Evolutionary conservation across 2,113 vertebrate species (phyloP).

Genomic region (Poecile atricapillus): DNA sequence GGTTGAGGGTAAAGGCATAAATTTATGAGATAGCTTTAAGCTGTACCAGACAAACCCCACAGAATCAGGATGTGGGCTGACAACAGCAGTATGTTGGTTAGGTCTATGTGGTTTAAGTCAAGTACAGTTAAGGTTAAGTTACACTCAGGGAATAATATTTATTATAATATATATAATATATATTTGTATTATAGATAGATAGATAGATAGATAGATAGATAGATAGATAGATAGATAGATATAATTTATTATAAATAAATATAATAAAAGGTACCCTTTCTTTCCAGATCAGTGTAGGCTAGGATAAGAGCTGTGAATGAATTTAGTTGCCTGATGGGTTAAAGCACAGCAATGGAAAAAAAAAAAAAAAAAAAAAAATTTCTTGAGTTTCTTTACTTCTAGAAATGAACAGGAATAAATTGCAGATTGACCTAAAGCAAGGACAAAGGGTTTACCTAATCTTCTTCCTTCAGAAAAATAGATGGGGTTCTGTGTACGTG

Average conservation of each 20-base stretch:
- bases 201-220: too few species aligned
- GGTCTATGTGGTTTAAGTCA: neutral
- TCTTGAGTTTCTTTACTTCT: neutral
- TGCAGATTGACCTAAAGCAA: neutral
- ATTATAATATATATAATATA: too few species aligned
- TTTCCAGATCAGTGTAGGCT: neutral
- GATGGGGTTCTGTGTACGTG: neutral
- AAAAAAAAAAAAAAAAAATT: neutral
- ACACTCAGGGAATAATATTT: neutral
- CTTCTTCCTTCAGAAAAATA: neutral
- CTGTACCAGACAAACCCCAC: neutral
- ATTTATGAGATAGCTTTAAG: neutral
- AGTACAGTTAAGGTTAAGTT: neutral
- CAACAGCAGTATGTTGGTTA: neutral
- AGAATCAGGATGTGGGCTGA: neutral
- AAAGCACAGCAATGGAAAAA: neutral
- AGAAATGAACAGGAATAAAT: neutral
- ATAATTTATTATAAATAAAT: neutral
- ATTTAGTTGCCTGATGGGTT: neutral
- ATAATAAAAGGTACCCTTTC: neutral
- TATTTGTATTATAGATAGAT: too few species aligned
- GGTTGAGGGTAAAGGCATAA: neutral
- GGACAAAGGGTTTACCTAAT: neutral
- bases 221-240: too few species aligned
- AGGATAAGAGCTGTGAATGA: neutral